Evolutionary conservation across 2,888 invertebrate genomes (phyloP).

Genomic region (Eupithecia abbreviata): DNA sequence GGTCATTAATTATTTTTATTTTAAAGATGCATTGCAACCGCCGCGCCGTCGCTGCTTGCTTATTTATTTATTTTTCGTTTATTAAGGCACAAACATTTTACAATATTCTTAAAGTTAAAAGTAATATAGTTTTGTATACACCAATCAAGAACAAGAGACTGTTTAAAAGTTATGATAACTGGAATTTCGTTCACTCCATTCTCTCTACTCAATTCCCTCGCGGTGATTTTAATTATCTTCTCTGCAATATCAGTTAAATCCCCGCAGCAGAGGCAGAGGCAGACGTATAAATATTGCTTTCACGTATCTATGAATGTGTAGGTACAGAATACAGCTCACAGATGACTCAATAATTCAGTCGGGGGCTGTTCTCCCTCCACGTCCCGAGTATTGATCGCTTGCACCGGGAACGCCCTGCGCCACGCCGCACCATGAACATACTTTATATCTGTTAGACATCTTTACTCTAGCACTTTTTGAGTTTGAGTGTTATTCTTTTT

Average conservation of each 20-base stretch:
- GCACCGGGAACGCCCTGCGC: conserved; percentile 42
- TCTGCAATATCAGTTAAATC: not conserved
- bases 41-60: not conserved
- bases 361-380: conserved; percentile 30
- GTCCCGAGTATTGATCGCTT: conserved; percentile 44
- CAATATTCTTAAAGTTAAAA: too few relatives aligned
- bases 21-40: not conserved
- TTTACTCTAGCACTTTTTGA: not conserved
- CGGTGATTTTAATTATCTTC: not conserved
- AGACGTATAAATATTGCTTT: conserved; percentile 39
- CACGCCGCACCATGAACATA: conserved; percentile 16
- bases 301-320: conserved; percentile 23
- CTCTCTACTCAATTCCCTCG: not conserved
- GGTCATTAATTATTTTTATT: not conserved
- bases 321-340: conserved; percentile 18
- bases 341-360: conserved; percentile 42
- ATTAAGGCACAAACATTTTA: too few relatives aligned
- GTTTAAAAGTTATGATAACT: not conserved
- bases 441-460: not conserved
- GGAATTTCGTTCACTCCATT: not conserved
- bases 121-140: too few relatives aligned
- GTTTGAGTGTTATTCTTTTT: not conserved
- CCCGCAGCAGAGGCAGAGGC: conserved; percentile 12
- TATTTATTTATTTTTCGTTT: too few relatives aligned
- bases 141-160: too few relatives aligned